These are phyloP conservation scores for Mesocentrotus franciscanus DNA, from an alignment of 53 echinoderm and acorn worm genomes.

Conservation along the genomic window DNA sequence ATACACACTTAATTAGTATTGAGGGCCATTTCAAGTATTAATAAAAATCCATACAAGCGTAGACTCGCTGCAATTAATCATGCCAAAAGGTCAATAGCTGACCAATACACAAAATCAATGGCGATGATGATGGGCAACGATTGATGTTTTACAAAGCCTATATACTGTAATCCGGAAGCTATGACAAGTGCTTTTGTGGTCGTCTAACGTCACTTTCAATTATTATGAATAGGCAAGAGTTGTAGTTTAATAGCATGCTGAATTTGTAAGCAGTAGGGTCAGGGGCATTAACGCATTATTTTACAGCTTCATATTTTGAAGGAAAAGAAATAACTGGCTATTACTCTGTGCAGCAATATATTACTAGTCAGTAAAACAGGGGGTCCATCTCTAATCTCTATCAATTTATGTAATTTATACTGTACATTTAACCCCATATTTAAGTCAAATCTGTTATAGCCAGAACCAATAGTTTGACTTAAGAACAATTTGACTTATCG, in stretches of 20 bases:
- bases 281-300: too few species aligned
- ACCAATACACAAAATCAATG: constrained; percentile 19
- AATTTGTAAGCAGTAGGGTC: too few species aligned
- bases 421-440: too few species aligned
- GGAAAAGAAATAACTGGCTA: too few species aligned
- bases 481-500: too few species aligned
- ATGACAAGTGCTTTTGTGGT: background rate
- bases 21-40: background rate
- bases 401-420: too few species aligned
- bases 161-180: background rate
- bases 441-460: too few species aligned
- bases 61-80: background rate
- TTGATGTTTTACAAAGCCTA: background rate
- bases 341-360: too few species aligned
- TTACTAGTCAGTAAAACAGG: too few species aligned
- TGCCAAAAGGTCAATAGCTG: background rate
- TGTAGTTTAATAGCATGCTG: background rate
- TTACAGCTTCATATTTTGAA: too few species aligned
- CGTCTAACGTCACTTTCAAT: background rate
- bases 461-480: too few species aligned
- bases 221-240: background rate
- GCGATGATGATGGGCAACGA: background rate
- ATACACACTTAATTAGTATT: background rate
- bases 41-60: background rate
- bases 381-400: too few species aligned